These are phyloP conservation scores for Gymnoscopelus microlampas DNA, from an alignment of 2,797 vertebrate species.

Conservation along the genomic window DNA sequence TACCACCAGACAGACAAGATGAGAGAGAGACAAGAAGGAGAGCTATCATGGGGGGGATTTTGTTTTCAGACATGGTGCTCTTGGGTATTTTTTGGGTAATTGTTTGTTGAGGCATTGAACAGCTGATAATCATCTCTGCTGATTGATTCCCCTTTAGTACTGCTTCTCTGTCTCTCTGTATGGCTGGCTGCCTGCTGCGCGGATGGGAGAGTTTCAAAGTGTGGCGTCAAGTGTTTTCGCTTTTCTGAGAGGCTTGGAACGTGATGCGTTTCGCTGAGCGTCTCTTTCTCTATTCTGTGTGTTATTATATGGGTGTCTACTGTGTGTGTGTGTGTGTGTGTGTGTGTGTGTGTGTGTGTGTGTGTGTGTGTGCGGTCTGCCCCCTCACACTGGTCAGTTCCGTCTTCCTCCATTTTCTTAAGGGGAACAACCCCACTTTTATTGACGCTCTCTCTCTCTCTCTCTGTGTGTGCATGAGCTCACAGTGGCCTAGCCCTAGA, in stretches of 20 bases:
- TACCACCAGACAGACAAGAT: slow-evolving; percentile 66
- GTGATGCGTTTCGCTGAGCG: slow-evolving; percentile 8
- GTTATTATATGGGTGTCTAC: too few species aligned
- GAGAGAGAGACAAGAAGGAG: background rate
- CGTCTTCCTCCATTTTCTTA: slow-evolving; percentile 89
- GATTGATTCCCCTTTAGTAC: slow-evolving; percentile 35
- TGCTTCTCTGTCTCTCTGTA: slow-evolving; percentile 5
- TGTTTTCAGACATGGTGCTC: slow-evolving; percentile 51
- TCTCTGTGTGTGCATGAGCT: too few species aligned
- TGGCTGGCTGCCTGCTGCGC: too few species aligned
- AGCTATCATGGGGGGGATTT: slow-evolving; percentile 35
- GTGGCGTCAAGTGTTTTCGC: slow-evolving; percentile 61
- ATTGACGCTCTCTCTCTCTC: slow-evolving; percentile 13
- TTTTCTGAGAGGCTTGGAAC: slow-evolving; percentile 26
- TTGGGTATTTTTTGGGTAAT: slow-evolving; percentile 31
- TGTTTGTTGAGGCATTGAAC: slow-evolving; percentile 27
- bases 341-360: slow-evolving; percentile 4
- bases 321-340: too few species aligned
- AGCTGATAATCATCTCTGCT: slow-evolving; percentile 52
- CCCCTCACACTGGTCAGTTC: slow-evolving; percentile 84
- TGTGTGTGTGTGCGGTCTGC: slow-evolving; percentile 78
- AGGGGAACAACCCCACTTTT: slow-evolving; percentile 59
- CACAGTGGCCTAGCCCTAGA: background rate
- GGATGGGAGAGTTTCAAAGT: slow-evolving; percentile 61
- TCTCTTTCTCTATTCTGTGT: slow-evolving; percentile 44